Evolutionary conservation across 2,797 vertebrate species (phyloP).

Genomic region (Melanotaenia boesemani): DNA sequence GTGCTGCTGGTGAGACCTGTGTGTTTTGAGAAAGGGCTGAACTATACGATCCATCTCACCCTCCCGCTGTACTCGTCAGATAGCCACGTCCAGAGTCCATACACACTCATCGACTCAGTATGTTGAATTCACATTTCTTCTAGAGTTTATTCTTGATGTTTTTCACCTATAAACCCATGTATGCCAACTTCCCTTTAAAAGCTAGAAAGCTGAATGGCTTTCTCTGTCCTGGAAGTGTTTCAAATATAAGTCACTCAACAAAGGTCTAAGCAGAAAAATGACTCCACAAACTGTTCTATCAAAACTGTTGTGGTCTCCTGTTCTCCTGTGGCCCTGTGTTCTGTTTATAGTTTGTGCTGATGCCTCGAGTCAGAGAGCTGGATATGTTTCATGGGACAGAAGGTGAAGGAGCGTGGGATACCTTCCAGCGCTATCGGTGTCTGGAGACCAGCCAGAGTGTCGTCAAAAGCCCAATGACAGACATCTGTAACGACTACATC

Average conservation of each 20-base stretch:
- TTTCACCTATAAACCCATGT: neutral
- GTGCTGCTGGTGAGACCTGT: conserved; percentile 86
- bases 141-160: neutral
- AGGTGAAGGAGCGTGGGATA: conserved; percentile 91
- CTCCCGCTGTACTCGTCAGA: conserved; percentile 87
- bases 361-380: conserved; percentile 91
- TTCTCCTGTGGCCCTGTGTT: neutral
- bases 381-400: conserved; percentile 90
- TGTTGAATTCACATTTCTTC: neutral
- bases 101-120: conserved; percentile 93
- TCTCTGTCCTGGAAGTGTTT: neutral
- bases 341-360: conserved; percentile 88
- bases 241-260: neutral
- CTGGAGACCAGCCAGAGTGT: conserved; percentile 95
- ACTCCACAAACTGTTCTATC: neutral
- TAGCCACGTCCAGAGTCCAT: conserved; percentile 85
- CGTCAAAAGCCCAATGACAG: conserved; percentile 92
- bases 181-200: too few species aligned
- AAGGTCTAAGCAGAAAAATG: neutral
- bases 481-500: conserved; percentile 93
- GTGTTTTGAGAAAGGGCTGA: conserved; percentile 93
- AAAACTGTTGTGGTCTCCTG: neutral
- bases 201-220: too few species aligned
- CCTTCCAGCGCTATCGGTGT: conserved; percentile 95
- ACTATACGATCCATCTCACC: conserved; percentile 90